Base-by-base conservation (phyloP, 2,113 vertebrate species). In the Hassar affinis region DNA sequence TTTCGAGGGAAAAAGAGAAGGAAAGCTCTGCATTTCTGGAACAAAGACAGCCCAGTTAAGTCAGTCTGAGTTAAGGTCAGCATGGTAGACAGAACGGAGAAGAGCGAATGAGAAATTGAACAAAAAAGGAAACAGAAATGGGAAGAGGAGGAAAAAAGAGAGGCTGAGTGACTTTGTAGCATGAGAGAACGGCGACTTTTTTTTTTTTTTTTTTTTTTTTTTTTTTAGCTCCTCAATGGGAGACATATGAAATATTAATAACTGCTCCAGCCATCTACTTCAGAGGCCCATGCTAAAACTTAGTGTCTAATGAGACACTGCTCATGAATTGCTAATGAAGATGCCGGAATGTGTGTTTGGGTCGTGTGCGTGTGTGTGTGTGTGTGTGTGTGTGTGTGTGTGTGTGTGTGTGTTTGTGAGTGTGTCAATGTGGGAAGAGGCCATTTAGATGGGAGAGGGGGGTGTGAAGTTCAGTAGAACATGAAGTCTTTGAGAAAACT, bases 21-120 rank as follows among this genome's bases (percentile, higher is more conserved):
- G 92, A 91, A 91, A 87, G 87, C 92, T 91, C 89, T 90, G 90
- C 91, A 90, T 92, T 94, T 89, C 90, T 90, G 89, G 87, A 92
- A 93, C 93, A 94, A 93, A 94, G 92, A 92, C 92, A 93, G 91
- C 93, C 93, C 93, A 94, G 93, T 94, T 93, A 94, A 93, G 93
- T 94, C 93, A 92, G 91, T 91, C 92, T 93, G 92, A 94, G 93
- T 93, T 93, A 93, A 89, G 92, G 92, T 93, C 90, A 92, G 89
- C 87, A 90, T 88, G 87, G 90, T 87, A 78, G 78, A 90, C 89
- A 88, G 82, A 87, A 83, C 27, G 79, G 72, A 30, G 76, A 82
- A 82, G 76, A 87, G 45, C 59, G 87, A 85, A 90, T 81, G 76
- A 78, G 74, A 82, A 89, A 85, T 84, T 85, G 88, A 91, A 90